Evolutionary conservation across 2,113 vertebrate species (phyloP).

Genomic region (Myxocyprinus asiaticus): DNA sequence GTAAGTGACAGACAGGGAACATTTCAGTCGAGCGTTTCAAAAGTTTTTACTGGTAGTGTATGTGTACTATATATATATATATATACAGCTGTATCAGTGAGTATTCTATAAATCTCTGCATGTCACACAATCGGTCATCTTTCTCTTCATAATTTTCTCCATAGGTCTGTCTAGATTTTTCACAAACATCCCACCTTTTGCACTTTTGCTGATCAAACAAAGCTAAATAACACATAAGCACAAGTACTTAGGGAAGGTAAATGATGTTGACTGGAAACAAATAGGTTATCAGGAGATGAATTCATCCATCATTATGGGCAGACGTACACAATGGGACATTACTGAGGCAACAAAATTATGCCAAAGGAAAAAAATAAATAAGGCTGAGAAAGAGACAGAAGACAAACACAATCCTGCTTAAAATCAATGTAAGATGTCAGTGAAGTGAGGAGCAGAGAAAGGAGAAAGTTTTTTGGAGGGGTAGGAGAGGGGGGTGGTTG

Average conservation of each 20-base stretch:
- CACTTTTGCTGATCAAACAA: conserved; percentile 37
- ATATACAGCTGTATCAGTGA: too few species aligned
- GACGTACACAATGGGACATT: conserved; percentile 21
- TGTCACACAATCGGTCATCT: not conserved
- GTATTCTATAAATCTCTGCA: too few species aligned
- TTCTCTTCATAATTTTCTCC: not conserved
- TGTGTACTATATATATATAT: too few species aligned
- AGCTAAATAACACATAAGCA: not conserved
- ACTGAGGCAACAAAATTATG: conserved; percentile 27
- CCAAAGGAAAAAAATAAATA: conserved; percentile 20
- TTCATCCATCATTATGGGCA: conserved; percentile 29
- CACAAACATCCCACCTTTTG: not conserved
- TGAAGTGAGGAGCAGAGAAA: conserved; percentile 13
- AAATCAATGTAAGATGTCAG: conserved; percentile 36
- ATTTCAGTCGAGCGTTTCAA: too few species aligned
- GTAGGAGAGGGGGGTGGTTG: not conserved
- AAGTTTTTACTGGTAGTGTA: too few species aligned
- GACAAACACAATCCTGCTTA: conserved; percentile 38
- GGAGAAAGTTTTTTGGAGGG: conserved; percentile 18
- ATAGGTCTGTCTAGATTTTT: not conserved
- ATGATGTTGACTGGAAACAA: conserved; percentile 38
- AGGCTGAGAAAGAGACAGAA: conserved; percentile 16
- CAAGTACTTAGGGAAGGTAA: conserved; percentile 30
- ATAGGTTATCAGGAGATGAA: conserved; percentile 8
- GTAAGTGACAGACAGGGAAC: too few species aligned